phyloP scores from a whole-genome alignment of 2,888 invertebrate genomes.

The Andrena hattorfiana region DNA sequence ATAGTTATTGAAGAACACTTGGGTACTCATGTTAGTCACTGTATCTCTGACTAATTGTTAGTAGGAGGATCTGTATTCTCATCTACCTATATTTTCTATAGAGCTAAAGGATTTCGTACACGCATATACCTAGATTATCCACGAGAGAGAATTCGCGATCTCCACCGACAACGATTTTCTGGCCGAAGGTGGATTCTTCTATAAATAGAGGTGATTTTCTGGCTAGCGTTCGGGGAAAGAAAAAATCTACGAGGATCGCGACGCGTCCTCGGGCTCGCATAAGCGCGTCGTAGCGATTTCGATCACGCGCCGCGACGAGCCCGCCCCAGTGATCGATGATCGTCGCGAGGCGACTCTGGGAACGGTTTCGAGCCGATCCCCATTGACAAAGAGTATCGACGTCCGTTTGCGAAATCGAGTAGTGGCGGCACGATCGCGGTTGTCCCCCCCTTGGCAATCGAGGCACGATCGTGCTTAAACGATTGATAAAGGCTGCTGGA shows the following conservation, averaged over 20 bases:
- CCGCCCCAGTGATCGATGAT: constrained; percentile 71
- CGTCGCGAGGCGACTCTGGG: constrained; percentile 63
- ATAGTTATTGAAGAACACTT: too few species aligned
- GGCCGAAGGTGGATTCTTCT: constrained; percentile 12
- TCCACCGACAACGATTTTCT: background rate
- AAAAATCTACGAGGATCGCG: constrained; percentile 3
- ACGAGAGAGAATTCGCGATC: too few species aligned
- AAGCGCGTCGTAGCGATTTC: constrained; percentile 71
- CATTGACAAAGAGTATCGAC: constrained; percentile 75
- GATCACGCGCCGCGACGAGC: constrained; percentile 68
- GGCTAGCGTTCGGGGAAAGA: background rate
- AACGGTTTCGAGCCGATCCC: constrained; percentile 61
- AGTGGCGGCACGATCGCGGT: constrained; percentile 31
- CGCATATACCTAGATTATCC: too few species aligned
- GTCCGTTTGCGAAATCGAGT: constrained; percentile 62
- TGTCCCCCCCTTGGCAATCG: constrained; percentile 58
- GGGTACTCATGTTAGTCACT: too few species aligned
- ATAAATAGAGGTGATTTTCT: constrained; percentile 46
- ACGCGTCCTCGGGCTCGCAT: constrained; percentile 44
- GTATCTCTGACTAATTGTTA: too few species aligned
- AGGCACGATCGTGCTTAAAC: constrained; percentile 71
- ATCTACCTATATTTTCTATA: too few species aligned
- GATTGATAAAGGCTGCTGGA: constrained; percentile 77
- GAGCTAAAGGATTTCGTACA: too few species aligned
- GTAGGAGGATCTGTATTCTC: too few species aligned